These are phyloP conservation scores for Ctenopoma multispine DNA, from an alignment of 2,797 vertebrate genomes.

Conservation along the genomic window DNA sequence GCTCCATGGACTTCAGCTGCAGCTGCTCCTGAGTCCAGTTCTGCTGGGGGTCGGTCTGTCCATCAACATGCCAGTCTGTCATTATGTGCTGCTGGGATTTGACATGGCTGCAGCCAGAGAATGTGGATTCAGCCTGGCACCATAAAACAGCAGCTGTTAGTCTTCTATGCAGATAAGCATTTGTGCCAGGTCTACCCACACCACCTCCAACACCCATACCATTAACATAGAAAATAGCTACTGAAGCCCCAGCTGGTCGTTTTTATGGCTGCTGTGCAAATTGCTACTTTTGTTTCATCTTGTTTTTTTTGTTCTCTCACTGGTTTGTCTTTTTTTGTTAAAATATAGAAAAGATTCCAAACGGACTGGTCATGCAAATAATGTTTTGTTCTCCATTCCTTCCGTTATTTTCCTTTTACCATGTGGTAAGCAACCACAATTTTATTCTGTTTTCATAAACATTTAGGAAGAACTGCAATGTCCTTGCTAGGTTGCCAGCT, in stretches of 20 bases:
- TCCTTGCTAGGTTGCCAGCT: not conserved
- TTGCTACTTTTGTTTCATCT: not conserved
- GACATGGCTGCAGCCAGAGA: not conserved
- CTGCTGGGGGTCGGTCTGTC: not conserved
- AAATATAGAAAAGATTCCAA: not conserved
- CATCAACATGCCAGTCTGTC: constrained; percentile 1
- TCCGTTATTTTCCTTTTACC: not conserved
- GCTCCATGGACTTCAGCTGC: not conserved
- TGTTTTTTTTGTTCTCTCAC: not conserved
- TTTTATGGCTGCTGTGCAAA: constrained; percentile 3
- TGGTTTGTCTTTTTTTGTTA: not conserved
- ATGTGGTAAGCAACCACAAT: not conserved
- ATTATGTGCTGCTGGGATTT: constrained; percentile 34
- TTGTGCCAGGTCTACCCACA: constrained; percentile 29
- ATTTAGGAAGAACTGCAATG: constrained; percentile 9
- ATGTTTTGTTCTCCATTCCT: not conserved
- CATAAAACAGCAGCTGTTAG: constrained; percentile 49
- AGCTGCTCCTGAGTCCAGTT: constrained; percentile 24
- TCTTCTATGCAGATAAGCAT: constrained; percentile 41
- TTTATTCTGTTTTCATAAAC: not conserved
- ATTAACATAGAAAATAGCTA: constrained; percentile 20
- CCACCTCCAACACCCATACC: constrained; percentile 1
- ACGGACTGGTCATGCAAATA: not conserved
- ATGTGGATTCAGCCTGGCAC: constrained; percentile 28
- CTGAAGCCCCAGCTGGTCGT: constrained; percentile 12